These are phyloP conservation scores for Troides helena DNA, from an alignment of 2,888 invertebrate species.

Conservation along the genomic window DNA sequence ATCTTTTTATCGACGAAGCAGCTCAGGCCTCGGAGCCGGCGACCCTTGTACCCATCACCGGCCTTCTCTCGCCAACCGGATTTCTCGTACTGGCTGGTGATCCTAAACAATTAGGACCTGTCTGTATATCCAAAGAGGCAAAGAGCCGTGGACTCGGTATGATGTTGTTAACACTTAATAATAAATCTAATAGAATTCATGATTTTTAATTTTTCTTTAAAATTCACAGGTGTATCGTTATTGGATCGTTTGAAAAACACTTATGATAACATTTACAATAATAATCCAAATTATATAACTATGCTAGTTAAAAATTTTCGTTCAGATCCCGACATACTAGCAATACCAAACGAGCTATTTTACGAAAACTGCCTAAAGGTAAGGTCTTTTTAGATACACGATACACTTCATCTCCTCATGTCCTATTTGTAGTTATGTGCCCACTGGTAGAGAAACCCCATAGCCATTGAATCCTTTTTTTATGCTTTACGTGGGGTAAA, in stretches of 20 bases:
- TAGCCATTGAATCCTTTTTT: no score
- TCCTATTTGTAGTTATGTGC: no score
- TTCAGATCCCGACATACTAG: slow-evolving; percentile 84
- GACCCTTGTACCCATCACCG: slow-evolving; percentile 79
- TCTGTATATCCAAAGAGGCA: slow-evolving; percentile 83
- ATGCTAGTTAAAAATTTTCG: slow-evolving; percentile 90
- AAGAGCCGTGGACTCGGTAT: slow-evolving; percentile 80
- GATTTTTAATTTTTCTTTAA: not conserved
- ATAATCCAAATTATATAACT: slow-evolving; percentile 84
- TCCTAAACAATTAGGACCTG: slow-evolving; percentile 93
- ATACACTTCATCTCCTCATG: no score
- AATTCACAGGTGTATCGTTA: slow-evolving; percentile 79
- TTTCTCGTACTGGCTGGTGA: slow-evolving; percentile 88
- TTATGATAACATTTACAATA: slow-evolving; percentile 65
- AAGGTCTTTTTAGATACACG: not conserved
- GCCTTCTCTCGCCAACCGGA: slow-evolving; percentile 74
- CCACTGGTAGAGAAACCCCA: no score
- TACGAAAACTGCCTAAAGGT: slow-evolving; percentile 82
- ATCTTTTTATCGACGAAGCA: slow-evolving; percentile 94
- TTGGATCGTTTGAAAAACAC: slow-evolving; percentile 84
- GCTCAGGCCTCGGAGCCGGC: slow-evolving; percentile 95
- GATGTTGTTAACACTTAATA: not conserved
- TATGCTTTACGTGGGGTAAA: no score
- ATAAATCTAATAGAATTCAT: not conserved
- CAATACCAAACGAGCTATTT: slow-evolving; percentile 85